Conservation (phyloP, 2,797 vertebrate species). For the Pyrocephalus nanus region DNA sequence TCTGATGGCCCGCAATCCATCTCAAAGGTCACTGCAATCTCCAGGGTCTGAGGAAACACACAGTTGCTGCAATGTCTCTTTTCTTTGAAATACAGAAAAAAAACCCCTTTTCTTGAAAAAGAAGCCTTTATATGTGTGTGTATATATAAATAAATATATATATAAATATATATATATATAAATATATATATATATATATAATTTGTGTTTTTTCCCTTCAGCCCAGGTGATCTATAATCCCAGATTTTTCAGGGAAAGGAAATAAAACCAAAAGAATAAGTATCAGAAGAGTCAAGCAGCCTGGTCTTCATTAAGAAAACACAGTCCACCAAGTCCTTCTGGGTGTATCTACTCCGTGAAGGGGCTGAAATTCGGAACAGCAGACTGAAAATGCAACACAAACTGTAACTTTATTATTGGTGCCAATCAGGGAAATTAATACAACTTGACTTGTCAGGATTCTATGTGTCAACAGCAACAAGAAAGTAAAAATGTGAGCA, state of each 20-base stretch:
- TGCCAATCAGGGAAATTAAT: constrained; percentile 24
- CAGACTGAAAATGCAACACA: neutral
- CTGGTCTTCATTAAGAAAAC: neutral
- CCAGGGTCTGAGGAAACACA: constrained; percentile 27
- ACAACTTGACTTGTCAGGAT: neutral
- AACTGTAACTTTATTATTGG: constrained; percentile 2
- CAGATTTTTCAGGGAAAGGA: neutral
- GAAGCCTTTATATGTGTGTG: rapidly evolving
- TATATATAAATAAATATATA: no score
- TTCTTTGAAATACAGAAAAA: neutral
- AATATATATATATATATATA: neutral
- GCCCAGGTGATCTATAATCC: neutral
- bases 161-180: no score
- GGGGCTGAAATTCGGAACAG: constrained; percentile 11
- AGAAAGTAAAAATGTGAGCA: neutral
- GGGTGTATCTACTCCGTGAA: neutral
- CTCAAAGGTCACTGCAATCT: constrained; percentile 34
- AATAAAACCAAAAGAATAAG: neutral
- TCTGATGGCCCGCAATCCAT: constrained; percentile 29
- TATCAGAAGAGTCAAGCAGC: neutral
- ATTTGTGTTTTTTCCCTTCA: rapidly evolving
- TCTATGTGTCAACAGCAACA: neutral
- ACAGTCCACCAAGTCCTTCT: neutral
- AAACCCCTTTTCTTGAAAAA: neutral
- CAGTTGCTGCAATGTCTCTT: neutral